Conservation (phyloP, 2,888 invertebrate genomes). For the Monoplex corrugatus region DNA sequence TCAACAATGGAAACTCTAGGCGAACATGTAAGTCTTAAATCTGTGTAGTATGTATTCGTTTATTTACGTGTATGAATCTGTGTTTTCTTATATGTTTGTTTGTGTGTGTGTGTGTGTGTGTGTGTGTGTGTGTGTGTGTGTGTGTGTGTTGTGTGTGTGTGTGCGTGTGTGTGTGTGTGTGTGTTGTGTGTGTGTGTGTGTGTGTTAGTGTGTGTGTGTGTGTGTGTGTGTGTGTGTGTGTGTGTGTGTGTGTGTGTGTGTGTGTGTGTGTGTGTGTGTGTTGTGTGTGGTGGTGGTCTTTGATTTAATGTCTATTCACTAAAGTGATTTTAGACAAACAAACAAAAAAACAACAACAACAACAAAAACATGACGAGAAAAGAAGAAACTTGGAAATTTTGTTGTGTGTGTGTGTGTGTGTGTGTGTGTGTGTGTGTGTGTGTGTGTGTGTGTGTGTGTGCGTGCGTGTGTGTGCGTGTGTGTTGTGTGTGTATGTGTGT, state of each 20-base stretch:
- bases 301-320: no score
- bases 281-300: background rate
- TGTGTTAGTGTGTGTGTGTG: conserved; percentile 35
- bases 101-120: background rate
- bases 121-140: no score
- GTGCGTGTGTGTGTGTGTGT: background rate
- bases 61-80: background rate
- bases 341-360: no score
- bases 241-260: conserved; percentile 11
- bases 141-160: background rate
- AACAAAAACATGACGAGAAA: no score
- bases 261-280: background rate
- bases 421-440: no score
- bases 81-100: background rate
- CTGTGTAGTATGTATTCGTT: no score
- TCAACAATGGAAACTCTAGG: no score
- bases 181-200: background rate
- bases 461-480: background rate
- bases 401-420: background rate
- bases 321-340: no score
- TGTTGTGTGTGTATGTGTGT: background rate
- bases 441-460: background rate
- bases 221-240: conserved; percentile 36
- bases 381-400: no score
- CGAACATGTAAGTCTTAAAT: no score